Conservation (phyloP, 2,797 vertebrate species). For the Acanthopagrus latus region DNA sequence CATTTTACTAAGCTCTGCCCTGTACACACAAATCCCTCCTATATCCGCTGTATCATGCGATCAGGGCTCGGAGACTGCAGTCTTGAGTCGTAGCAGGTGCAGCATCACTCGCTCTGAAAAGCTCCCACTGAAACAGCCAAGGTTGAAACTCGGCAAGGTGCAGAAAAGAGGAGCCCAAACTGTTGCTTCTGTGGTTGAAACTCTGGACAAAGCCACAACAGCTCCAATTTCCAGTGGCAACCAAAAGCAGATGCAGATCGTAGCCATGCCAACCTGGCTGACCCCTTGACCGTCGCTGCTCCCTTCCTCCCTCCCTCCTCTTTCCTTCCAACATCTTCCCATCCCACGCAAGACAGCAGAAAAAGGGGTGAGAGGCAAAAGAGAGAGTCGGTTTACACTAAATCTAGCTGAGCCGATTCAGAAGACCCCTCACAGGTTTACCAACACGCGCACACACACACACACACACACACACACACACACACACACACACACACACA, state of each 20-base stretch:
- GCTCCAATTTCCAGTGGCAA: conserved; percentile 49
- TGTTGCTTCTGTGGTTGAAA: not conserved
- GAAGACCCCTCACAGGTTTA: conserved; percentile 1
- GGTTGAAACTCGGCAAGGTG: conserved; percentile 24
- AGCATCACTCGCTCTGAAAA: conserved; percentile 17
- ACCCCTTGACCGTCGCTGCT: conserved; percentile 58
- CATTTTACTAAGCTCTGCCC: conserved; percentile 31
- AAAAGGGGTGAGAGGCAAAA: conserved; percentile 20
- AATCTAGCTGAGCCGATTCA: conserved; percentile 27
- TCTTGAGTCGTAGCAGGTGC: conserved; percentile 42
- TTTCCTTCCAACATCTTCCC: conserved; percentile 22
- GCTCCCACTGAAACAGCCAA: conserved; percentile 18
- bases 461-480: conserved; percentile 10
- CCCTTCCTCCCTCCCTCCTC: not conserved
- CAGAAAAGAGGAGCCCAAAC: conserved; percentile 6
- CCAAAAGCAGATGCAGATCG: conserved; percentile 59
- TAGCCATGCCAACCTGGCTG: conserved; percentile 68
- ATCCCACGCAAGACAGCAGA: conserved; percentile 38
- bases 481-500: not conserved
- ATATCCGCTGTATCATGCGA: conserved; percentile 1
- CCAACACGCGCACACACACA: conserved; percentile 4
- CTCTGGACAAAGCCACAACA: conserved; percentile 13
- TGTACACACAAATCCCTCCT: conserved; percentile 29
- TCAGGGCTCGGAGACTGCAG: conserved; percentile 3
- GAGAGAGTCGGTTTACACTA: conserved; percentile 36